phyloP scores from a whole-genome alignment of 2,113 vertebrate species.

The Heptranchias perlo region DNA sequence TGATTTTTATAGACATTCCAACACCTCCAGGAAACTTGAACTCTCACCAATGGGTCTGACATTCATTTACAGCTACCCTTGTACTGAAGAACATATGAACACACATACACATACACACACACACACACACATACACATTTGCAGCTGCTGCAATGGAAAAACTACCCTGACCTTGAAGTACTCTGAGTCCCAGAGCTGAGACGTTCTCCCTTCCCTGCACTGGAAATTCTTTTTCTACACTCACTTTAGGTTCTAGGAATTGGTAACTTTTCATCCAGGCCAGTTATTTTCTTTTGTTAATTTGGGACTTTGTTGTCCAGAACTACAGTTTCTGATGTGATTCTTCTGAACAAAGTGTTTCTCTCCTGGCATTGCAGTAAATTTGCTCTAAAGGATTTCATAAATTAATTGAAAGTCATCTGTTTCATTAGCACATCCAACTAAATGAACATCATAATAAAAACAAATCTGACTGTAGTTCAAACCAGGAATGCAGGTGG shows the following conservation, averaged over 20 bases:
- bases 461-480: no score
- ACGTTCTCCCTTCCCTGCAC: not conserved
- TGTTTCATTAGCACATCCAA: not conserved
- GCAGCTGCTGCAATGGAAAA: conserved; percentile 56
- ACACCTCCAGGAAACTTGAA: conserved; percentile 77
- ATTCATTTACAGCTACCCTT: conserved; percentile 70
- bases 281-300: not conserved
- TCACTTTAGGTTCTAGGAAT: not conserved
- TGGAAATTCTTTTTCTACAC: not conserved
- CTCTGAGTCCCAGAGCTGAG: not conserved
- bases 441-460: not conserved
- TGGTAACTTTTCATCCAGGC: not conserved
- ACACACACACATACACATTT: conserved; percentile 40
- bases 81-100: conserved; percentile 60
- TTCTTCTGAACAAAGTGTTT: not conserved
- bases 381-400: not conserved
- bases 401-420: not conserved
- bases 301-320: not conserved
- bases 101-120: conserved; percentile 39
- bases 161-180: conserved; percentile 39
- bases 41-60: conserved; percentile 70
- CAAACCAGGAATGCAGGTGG: no score
- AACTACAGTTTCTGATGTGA: not conserved
- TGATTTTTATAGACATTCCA: conserved; percentile 80
- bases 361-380: not conserved